A percentile compares a stretch with the other conserved stretches of the same genome.
Conservation (phyloP, 2,113 vertebrate species). For the Percopsis transmontana region DNA sequence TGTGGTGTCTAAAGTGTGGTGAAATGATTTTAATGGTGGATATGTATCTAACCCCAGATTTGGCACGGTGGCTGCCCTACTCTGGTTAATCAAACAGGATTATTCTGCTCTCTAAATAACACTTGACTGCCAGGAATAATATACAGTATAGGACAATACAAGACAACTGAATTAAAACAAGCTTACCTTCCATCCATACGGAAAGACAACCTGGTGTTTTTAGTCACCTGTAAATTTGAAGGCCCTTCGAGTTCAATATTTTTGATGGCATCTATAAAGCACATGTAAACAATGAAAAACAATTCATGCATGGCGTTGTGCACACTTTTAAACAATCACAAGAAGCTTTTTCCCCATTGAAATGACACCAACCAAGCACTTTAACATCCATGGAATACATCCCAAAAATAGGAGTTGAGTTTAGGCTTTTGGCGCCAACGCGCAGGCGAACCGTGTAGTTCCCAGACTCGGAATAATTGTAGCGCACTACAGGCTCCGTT, state of each 20-base stretch:
- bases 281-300: neutral
- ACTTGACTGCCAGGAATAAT: no score
- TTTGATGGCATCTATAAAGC: constrained; percentile 81
- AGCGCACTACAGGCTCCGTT: constrained; percentile 77
- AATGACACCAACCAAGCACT: constrained; percentile 79
- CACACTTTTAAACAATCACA: neutral
- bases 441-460: constrained; percentile 79
- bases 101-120: neutral
- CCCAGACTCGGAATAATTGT: constrained; percentile 74
- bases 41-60: neutral
- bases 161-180: neutral
- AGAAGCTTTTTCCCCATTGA: neutral
- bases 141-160: no score
- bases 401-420: constrained; percentile 64
- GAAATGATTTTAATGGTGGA: neutral
- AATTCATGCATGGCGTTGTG: neutral
- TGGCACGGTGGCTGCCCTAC: neutral
- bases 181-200: constrained; percentile 88
- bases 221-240: constrained; percentile 75
- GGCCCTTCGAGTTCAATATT: constrained; percentile 80
- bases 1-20: neutral
- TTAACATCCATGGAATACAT: constrained; percentile 76
- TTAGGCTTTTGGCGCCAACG: constrained; percentile 71
- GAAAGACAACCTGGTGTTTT: constrained; percentile 78
- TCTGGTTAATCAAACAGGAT: neutral